Evolutionary conservation across 2,888 invertebrate species (phyloP).

Genomic region (Drosophila rellima): DNA sequence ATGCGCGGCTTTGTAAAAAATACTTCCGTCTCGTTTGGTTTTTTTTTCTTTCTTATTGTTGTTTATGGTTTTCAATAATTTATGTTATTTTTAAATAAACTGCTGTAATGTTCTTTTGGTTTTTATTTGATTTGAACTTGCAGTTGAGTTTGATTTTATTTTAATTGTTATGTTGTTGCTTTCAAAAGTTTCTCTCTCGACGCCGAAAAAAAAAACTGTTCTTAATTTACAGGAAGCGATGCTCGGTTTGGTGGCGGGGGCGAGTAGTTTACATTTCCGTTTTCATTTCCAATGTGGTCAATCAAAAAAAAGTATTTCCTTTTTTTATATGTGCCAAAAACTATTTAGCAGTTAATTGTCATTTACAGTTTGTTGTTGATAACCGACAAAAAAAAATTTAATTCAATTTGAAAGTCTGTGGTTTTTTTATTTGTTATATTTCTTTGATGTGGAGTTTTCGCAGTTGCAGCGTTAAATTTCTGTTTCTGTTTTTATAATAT

Average conservation of each 20-base stretch:
- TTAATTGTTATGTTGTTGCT: neutral
- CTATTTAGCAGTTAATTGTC: neutral
- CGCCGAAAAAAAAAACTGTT: conserved; percentile 26
- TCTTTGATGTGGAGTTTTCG: neutral
- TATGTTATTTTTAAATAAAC: conserved; percentile 15
- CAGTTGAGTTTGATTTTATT: conserved; percentile 14
- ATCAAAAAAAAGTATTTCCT: conserved; percentile 31
- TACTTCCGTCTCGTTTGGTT: conserved; percentile 68
- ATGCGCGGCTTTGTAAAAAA: conserved; percentile 62
- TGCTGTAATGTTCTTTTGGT: conserved; percentile 15
- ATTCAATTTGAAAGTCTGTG: neutral
- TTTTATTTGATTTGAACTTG: conserved; percentile 27
- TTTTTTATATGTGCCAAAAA: neutral
- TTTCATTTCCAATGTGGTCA: conserved; percentile 50
- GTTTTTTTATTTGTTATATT: conserved; percentile 27
- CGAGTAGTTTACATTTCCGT: conserved; percentile 85
- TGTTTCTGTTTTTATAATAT: conserved; percentile 6
- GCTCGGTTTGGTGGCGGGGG: conserved; percentile 66
- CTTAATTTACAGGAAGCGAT: conserved; percentile 47
- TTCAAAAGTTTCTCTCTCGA: conserved; percentile 4
- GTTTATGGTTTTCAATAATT: conserved; percentile 40
- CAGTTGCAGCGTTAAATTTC: neutral
- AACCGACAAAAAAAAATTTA: conserved; percentile 29
- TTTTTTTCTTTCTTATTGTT: conserved; percentile 30
- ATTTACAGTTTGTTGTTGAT: neutral